Percentiles rank a stretch among this genome's conserved stretches.
These are phyloP conservation scores for Tromatobia lineatoria DNA, from an alignment of 2,888 invertebrate genomes.

Conservation along the genomic window DNA sequence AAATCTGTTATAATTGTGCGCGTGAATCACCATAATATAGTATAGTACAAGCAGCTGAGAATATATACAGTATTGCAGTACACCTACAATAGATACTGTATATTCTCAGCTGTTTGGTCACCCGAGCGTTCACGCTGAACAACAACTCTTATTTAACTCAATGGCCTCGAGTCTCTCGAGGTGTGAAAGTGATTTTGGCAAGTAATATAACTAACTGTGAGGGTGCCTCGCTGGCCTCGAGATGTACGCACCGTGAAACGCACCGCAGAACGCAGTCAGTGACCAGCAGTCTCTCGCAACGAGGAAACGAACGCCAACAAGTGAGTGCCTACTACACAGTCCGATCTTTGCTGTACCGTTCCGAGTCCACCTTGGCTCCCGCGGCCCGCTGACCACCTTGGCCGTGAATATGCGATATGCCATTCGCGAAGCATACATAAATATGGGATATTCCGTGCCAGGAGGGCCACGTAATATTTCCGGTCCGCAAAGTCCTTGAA, in stretches of 20 bases:
- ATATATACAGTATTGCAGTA: neutral
- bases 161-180: conserved; percentile 3
- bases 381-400: conserved; percentile 50
- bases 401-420: conserved; percentile 55
- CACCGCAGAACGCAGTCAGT: conserved; percentile 15
- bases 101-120: conserved; percentile 39
- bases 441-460: conserved; percentile 2
- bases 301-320: conserved; percentile 4
- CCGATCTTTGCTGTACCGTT: conserved; percentile 44
- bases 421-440: conserved; percentile 13
- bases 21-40: too few species aligned
- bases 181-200: conserved; percentile 61
- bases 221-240: conserved; percentile 26
- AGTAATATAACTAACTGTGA: conserved; percentile 9
- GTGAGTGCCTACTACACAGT: neutral
- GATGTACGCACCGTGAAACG: conserved; percentile 14
- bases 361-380: conserved; percentile 13
- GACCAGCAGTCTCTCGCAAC: conserved; percentile 28
- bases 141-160: conserved; percentile 1
- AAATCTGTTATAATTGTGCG: too few species aligned
- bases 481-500: too few species aligned
- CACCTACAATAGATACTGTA: neutral
- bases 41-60: too few species aligned
- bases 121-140: conserved; percentile 28
- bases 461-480: neutral